Evolutionary conservation across 1,140 invertebrate species (phyloP), one percentile per base, ranked within the genome.

Genomic region (Delia radicum): DNA sequence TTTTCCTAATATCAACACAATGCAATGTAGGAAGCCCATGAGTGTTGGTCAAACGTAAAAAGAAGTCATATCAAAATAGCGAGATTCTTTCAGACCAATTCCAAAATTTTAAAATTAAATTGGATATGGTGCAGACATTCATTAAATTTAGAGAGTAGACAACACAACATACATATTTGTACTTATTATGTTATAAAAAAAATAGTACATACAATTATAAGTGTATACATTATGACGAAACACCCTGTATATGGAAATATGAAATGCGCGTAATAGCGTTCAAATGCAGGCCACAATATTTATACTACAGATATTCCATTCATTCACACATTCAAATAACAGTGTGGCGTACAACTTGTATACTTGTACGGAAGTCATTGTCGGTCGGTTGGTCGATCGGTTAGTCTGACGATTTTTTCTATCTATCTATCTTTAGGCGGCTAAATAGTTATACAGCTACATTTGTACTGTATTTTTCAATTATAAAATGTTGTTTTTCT

Each of bases 171-270:
- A 10, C 13, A 42, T 42, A 42, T 42, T 42, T 37, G 33, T 37
- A 37, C 33, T 37, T 42, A 42, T 1, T 42, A 42, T 42, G 37
- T 42, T 42, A 42, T 42, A 42, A 42, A 15, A 42, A 10, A 42
- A 5, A 33, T 33, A 10, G 12, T 5, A 42, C 12, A 42, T 42
- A 55, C 24, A 15, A 48, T 42, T 55, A 55, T 55, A 18, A 7
- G 33, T 55, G 48, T 55, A 55, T 18, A 55, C 18, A 24, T 55
- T 33, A 24, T 69, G 65, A 69, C 65, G 65, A 69, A 69, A 69
- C 29, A 69, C 31, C 65, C 65, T 69, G 65, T 69, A 69, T 69
- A 69, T 69, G 65, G 65, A 69, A 10, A 69, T 69, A 29, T 67
- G 29, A 69, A 69, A 69, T 21, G 18, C n/a, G 46, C 46, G 46